Evolutionary conservation across 2,888 invertebrate genomes (phyloP), one percentile per base, ranked within the genome.

Genomic region (Capitulum mitella): DNA sequence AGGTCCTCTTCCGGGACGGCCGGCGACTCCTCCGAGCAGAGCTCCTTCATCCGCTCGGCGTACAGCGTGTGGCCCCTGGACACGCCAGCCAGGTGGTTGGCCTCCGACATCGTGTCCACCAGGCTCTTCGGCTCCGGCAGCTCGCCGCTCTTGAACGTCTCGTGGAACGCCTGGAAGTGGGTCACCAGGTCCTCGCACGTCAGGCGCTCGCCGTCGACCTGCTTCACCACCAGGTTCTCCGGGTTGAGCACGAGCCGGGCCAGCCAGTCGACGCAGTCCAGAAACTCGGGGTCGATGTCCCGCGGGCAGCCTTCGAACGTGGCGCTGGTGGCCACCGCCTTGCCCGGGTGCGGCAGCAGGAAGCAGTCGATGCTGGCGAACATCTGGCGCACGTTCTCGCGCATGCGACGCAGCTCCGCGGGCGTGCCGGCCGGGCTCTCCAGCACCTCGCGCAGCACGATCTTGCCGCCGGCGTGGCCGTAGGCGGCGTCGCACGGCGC

Each of bases 331-430:
- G 70, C 70, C 40, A 70, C 70, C 40, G 10, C 8, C 70, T 70
- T 70, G 26, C 99, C 99, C 0, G 99, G 99, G 89, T 99, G 98
- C 75, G 99, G 99, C 94, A 99, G 92, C 80, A 99, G 89, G 88
- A 95, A 99, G 87, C 98, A 98, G 37, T 93, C 93, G 83, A 98
- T 96, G 86, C 96, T 93, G 22, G 92, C 90, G 88, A 99, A 99
- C 87, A 98, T 99, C n/a, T 95, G 92, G 82, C 92, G 91, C 83
- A 99, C 98, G 87, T 99, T 98, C 84, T 91, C 92, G 79, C 99
- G 90, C 78, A 93, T 88, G 61, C 97, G 94, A 85, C 98, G 97
- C 81, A 78, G 54, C 37, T 78, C 64, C 12, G 58, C 64, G 61
- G 6, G 40, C 54, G 43, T 22, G 16, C 43, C 43, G 88, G 46